Conservation (phyloP, 2,113 vertebrate species). For the Geothlypis trichas region DNA sequence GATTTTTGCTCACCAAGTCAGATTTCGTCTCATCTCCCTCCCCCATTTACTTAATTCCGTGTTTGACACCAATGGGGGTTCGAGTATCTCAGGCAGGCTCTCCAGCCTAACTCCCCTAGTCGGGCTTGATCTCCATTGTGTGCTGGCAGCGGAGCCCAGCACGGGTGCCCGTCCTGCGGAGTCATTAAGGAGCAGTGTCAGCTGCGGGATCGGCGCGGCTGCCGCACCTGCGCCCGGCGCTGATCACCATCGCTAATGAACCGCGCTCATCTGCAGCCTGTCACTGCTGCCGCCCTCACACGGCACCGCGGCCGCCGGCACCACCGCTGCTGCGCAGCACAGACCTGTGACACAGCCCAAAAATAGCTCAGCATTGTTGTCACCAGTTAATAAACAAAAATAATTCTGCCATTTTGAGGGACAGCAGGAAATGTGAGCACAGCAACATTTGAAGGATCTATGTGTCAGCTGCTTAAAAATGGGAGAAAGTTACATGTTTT, state of each 20-base stretch:
- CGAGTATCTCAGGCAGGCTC: constrained; percentile 65
- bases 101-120: constrained; percentile 60
- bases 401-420: background rate
- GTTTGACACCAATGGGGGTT: constrained; percentile 68
- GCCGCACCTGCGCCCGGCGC: constrained; percentile 75
- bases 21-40: background rate
- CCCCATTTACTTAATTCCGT: constrained; percentile 56
- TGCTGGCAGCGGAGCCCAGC: constrained; percentile 66
- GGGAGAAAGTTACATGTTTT: background rate
- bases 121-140: constrained; percentile 76
- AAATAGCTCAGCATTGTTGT: background rate
- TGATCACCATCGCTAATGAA: constrained; percentile 78
- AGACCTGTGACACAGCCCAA: constrained; percentile 67
- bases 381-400: constrained; percentile 17
- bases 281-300: constrained; percentile 65
- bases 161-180: constrained; percentile 69
- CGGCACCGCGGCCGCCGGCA: constrained; percentile 52
- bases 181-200: constrained; percentile 77
- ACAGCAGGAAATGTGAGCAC: background rate
- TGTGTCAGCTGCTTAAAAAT: background rate
- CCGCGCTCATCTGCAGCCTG: constrained; percentile 77
- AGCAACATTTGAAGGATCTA: background rate
- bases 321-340: constrained; percentile 61
- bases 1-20: constrained; percentile 21
- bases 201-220: constrained; percentile 70